Conservation (phyloP, 2,888 invertebrate genomes). For the Patella caerulea region DNA sequence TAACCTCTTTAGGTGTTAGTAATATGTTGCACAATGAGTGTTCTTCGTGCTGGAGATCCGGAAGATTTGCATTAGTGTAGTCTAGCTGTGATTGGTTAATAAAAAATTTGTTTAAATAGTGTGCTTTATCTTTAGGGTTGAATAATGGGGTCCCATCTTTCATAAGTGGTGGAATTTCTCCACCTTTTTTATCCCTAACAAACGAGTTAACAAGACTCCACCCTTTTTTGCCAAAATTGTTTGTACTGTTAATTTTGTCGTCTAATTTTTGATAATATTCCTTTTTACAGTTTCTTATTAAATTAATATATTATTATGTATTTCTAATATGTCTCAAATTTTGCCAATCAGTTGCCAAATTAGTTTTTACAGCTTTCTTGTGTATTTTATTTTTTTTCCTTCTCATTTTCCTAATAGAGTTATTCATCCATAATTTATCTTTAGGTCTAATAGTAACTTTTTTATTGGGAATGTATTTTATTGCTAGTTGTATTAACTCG, state of each 20-base stretch:
- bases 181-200: not conserved
- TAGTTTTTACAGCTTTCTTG: not conserved
- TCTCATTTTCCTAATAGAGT: not conserved
- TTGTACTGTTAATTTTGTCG: not conserved
- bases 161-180: not conserved
- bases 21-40: not conserved
- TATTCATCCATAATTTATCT: conserved; percentile 1
- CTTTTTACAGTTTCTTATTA: not conserved
- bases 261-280: not conserved
- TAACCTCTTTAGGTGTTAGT: not conserved
- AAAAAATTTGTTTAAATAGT: not conserved
- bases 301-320: too few relatives aligned
- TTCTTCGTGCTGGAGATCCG: not conserved
- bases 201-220: not conserved
- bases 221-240: not conserved
- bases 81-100: not conserved
- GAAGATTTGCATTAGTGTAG: not conserved
- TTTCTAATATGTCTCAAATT: not conserved
- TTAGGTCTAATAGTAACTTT: conserved; percentile 1
- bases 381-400: not conserved
- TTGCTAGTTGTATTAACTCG: too few relatives aligned
- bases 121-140: not conserved
- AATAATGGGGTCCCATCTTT: not conserved
- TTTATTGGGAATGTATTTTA: not conserved
- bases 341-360: not conserved